Evolutionary conservation across 2,113 vertebrate species (phyloP).

Genomic region (Cisticola juncidis): DNA sequence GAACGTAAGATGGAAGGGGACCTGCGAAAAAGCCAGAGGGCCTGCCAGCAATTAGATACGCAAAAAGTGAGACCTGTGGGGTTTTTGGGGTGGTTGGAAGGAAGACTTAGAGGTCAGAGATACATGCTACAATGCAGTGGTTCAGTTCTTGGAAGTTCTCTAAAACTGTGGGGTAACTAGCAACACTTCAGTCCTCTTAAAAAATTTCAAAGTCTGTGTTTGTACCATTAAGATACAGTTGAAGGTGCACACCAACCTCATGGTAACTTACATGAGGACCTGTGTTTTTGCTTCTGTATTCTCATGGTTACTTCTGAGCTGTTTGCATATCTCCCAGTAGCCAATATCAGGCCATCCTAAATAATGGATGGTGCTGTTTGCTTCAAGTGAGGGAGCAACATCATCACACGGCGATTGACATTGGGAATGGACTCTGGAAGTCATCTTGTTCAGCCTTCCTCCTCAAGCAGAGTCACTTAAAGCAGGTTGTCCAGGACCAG

Average conservation of each 20-base stretch:
- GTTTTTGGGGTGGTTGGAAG: background rate
- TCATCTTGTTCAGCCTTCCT: background rate
- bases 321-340: background rate
- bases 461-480: background rate
- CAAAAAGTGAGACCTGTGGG: slow-evolving; percentile 80
- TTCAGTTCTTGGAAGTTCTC: background rate
- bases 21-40: slow-evolving; percentile 86
- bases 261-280: background rate
- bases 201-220: background rate
- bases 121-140: background rate
- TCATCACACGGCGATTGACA: background rate
- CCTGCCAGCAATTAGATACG: slow-evolving; percentile 90
- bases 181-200: background rate
- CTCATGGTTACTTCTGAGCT: background rate
- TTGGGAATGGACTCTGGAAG: background rate
- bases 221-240: background rate
- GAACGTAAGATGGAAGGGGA: slow-evolving; percentile 89
- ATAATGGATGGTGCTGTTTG: background rate
- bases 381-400: background rate
- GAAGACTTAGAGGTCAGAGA: background rate
- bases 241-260: background rate
- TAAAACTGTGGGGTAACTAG: background rate
- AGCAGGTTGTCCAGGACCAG: background rate
- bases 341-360: background rate
- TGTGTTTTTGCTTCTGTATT: background rate